Evolutionary conservation across 2,888 invertebrate genomes (phyloP), one percentile per base, ranked within the genome.

Genomic region (Ennomos fuscantarius): DNA sequence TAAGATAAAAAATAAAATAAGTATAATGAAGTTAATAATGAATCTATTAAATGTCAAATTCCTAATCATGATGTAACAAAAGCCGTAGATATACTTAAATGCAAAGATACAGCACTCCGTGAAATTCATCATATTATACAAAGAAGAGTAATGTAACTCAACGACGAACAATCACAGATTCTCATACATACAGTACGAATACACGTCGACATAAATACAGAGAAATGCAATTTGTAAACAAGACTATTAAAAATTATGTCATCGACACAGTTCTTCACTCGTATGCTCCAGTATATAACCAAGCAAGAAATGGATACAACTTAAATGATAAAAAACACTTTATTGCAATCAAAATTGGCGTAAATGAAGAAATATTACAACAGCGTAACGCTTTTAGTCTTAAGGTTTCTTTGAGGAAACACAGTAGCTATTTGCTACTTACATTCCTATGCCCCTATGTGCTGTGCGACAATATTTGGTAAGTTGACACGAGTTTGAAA

Each of bases 141-240:
- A 52, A 42, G 49, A 48, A 42, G 32, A 39, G 33, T 55, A 15
- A 32, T 59, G 48, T 63, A 63, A 70, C 68, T 68, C 72, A 83
- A 78, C 76, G 74, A 79, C 76, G 79, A 81, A 79, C 82, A 86
- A 90, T 89, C 89, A 90, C 89, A 90, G 90, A 85, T 85, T 81
- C 82, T 87, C 76, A 76, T 81, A 80, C 78, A 81, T 84, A 88
- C 75, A 74, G 76, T 78, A 62, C 49, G 41, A 50, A 60, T 45
- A 42, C 35, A 60, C 24, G 24, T 51, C 46, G 50, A 66, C 40
- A 51, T 51, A 32, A 45, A 62, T 36, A 42, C 41, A 61, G 51
- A 54, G 56, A 75, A 75, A 76, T 76, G 75, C 78, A 77, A 51
- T 50, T 51, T 13, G 51, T 46, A 13, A 55, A 53, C 45, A 46